Evolutionary conservation across 2,888 invertebrate genomes (phyloP).

Genomic region (Melanostoma scalare): DNA sequence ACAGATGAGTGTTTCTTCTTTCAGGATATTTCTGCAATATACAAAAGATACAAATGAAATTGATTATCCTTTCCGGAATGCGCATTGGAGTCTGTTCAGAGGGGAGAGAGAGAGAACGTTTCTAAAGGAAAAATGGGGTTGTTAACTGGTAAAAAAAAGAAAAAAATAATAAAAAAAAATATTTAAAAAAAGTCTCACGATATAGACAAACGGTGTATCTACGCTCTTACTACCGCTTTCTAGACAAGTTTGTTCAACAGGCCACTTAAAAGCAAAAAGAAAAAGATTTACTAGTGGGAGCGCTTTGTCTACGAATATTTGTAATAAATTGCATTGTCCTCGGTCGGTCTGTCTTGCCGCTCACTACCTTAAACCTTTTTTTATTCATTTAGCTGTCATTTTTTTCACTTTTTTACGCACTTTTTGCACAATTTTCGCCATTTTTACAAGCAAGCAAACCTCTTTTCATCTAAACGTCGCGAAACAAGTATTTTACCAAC

Average conservation of each 20-base stretch:
- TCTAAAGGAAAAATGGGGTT: constrained; percentile 28
- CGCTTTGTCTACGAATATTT: constrained; percentile 43
- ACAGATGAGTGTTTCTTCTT: constrained; percentile 54
- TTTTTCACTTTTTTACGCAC: constrained; percentile 53
- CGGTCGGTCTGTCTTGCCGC: constrained; percentile 3
- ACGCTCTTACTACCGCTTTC: constrained; percentile 75
- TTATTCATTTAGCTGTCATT: constrained; percentile 16
- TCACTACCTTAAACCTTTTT: not conserved
- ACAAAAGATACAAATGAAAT: constrained; percentile 53
- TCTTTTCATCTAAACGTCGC: constrained; percentile 37
- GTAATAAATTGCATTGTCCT: constrained; percentile 46
- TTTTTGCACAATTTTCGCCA: constrained; percentile 61
- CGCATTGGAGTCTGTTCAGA: constrained; percentile 57
- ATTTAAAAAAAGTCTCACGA: constrained; percentile 18
- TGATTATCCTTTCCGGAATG: constrained; percentile 65
- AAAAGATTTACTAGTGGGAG: constrained; percentile 28
- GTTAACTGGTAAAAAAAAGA: constrained; percentile 17
- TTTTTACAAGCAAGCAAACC: constrained; percentile 34
- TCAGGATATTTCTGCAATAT: constrained; percentile 67
- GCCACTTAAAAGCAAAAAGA: constrained; percentile 56
- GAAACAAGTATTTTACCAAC: constrained; percentile 60
- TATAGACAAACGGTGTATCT: constrained; percentile 65
- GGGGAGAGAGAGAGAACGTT: constrained; percentile 21
- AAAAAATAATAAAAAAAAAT: constrained; percentile 12
- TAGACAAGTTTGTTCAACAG: constrained; percentile 65